Evolutionary conservation across 2,113 vertebrate species (phyloP).

Genomic region (Aptenodytes patagonicus): DNA sequence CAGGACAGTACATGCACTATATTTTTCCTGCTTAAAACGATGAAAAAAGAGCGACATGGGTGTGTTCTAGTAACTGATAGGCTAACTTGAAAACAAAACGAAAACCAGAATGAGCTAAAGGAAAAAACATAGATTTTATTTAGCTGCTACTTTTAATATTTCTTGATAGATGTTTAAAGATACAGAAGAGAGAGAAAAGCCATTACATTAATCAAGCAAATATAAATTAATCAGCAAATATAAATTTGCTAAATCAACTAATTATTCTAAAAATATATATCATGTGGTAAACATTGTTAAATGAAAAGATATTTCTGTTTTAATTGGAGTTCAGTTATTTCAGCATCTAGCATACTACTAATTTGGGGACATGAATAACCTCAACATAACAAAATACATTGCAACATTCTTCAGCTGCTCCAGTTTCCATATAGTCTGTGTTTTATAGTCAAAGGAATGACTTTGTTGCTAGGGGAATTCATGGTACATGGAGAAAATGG

Average conservation of each 20-base stretch:
- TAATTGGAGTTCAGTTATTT: background rate
- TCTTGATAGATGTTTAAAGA: background rate
- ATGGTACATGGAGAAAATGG: background rate
- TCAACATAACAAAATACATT: background rate
- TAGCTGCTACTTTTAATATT: background rate
- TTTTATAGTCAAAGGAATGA: background rate
- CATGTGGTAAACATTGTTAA: background rate
- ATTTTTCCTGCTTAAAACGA: background rate
- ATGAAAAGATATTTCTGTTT: background rate
- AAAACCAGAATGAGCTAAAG: background rate
- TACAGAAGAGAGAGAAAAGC: background rate
- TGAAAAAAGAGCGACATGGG: background rate
- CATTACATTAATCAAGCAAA: background rate
- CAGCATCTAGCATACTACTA: background rate
- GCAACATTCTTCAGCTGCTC: background rate
- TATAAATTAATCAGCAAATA: background rate
- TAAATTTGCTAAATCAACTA: background rate
- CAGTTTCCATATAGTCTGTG: background rate
- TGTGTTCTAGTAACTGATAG: background rate
- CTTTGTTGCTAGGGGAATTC: background rate
- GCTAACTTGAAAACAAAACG: background rate
- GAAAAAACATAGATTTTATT: background rate
- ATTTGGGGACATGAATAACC: background rate
- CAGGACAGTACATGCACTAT: background rate
- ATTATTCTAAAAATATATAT: background rate